Conservation (phyloP, 2,113 vertebrate species). For the Syngnathus typhle region DNA sequence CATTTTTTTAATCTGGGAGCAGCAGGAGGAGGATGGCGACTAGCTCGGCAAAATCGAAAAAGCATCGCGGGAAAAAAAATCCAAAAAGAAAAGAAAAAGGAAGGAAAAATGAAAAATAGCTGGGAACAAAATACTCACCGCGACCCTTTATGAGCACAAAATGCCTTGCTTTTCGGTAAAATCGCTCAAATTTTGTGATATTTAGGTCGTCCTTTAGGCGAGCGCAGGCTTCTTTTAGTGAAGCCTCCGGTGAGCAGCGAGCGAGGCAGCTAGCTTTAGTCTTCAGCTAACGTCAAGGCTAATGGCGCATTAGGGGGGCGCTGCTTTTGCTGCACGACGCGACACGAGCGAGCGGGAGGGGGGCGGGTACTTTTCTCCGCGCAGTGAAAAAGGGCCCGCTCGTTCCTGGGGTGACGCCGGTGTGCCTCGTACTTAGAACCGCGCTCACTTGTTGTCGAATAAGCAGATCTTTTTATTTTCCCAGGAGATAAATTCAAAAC, state of each 20-base stretch:
- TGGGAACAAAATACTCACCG: constrained; percentile 73
- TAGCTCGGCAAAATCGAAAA: constrained; percentile 41
- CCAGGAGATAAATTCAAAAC: neutral
- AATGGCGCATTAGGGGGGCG: constrained; percentile 32
- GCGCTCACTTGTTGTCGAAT: neutral
- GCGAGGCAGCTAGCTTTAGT: constrained; percentile 43
- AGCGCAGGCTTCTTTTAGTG: constrained; percentile 23
- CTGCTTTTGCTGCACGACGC: neutral
- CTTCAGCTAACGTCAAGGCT: constrained; percentile 26
- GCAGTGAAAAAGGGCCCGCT: neutral
- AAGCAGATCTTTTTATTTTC: neutral
- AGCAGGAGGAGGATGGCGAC: constrained; percentile 17
- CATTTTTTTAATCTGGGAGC: neutral
- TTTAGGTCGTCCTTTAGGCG: constrained; percentile 43
- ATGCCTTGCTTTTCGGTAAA: constrained; percentile 61
- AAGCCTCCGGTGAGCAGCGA: constrained; percentile 24
- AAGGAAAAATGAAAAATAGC: constrained; percentile 62
- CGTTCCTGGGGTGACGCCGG: neutral
- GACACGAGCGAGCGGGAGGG: neutral
- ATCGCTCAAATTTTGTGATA: constrained; percentile 48
- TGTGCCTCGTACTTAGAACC: neutral
- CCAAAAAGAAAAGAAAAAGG: constrained; percentile 63
- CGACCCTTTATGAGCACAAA: constrained; percentile 64
- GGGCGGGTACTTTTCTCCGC: neutral
- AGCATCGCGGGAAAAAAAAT: constrained; percentile 54